These are phyloP conservation scores for Heliothis virescens DNA, from an alignment of 1,140 invertebrate species.

Conservation along the genomic window DNA sequence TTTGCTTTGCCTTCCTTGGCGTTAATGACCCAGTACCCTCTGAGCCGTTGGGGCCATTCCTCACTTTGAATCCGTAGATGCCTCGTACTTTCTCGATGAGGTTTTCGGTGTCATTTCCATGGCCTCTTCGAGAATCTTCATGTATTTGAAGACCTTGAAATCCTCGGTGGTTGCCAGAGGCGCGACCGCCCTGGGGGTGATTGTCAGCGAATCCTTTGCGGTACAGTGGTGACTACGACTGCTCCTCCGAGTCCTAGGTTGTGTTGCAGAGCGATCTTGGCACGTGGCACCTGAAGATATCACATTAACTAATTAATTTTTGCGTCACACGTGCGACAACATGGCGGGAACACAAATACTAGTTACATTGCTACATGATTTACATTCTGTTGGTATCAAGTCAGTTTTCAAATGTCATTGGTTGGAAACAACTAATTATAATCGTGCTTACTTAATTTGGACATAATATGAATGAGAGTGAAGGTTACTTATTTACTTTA, in stretches of 20 bases:
- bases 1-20: conserved; percentile 94
- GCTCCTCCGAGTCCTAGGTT: conserved; percentile 99
- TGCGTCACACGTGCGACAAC: conserved; percentile 8
- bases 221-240: conserved; percentile 96
- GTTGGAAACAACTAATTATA: conserved; percentile 9
- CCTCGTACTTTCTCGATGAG: conserved; percentile 94
- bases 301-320: conserved; percentile 37
- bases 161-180: conserved; percentile 84
- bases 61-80: conserved; percentile 95
- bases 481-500: neutral
- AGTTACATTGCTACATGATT: neutral
- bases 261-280: conserved; percentile 96
- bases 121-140: conserved; percentile 92
- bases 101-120: conserved; percentile 94
- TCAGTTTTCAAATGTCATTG: conserved; percentile 13
- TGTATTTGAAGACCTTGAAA: conserved; percentile 92
- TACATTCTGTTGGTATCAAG: neutral
- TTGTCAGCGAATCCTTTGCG: conserved; percentile 92
- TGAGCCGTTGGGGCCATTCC: conserved; percentile 90
- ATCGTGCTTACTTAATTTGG: neutral
- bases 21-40: conserved; percentile 96
- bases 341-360: conserved; percentile 17
- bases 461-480: neutral
- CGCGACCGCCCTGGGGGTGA: conserved; percentile 75
- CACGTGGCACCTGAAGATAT: conserved; percentile 89